A percentile compares a stretch with the other conserved stretches of the same genome.
These are phyloP conservation scores for Macroglossus sobrinus DNA, from an alignment of 2,113 vertebrate genomes.

Conservation along the genomic window DNA sequence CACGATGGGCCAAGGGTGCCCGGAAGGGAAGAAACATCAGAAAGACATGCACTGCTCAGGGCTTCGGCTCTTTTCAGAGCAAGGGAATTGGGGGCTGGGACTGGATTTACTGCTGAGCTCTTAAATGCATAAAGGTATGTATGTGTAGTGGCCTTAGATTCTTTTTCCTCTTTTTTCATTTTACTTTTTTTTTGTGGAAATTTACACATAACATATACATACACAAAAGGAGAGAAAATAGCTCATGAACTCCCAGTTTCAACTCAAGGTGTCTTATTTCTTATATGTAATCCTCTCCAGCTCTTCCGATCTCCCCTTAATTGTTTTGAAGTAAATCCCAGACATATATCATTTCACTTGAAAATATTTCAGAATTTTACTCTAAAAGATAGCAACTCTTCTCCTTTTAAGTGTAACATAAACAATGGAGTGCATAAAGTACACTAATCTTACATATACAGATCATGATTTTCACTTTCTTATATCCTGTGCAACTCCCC, in stretches of 20 bases:
- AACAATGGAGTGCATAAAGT: neutral
- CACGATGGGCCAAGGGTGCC: neutral
- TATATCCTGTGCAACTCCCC: neutral
- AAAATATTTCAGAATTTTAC: conserved; percentile 19
- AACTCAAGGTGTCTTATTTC: neutral
- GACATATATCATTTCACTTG: neutral
- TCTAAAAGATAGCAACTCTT: neutral
- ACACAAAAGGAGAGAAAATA: neutral
- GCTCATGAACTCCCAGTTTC: neutral
- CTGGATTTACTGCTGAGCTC: neutral
- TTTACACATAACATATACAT: neutral
- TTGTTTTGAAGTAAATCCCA: neutral
- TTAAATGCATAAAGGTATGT: neutral
- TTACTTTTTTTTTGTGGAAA: neutral
- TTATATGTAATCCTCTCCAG: neutral
- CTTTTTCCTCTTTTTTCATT: neutral
- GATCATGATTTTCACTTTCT: neutral
- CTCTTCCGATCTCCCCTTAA: neutral
- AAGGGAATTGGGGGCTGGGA: too few relatives aligned
- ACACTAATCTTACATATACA: neutral
- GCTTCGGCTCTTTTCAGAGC: neutral
- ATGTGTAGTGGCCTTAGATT: neutral
- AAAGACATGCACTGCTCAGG: fast-evolving
- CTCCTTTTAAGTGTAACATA: neutral
- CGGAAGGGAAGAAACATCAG: neutral